Evolutionary conservation across 2,113 vertebrate genomes (phyloP).

Genomic region (Neogale vison): DNA sequence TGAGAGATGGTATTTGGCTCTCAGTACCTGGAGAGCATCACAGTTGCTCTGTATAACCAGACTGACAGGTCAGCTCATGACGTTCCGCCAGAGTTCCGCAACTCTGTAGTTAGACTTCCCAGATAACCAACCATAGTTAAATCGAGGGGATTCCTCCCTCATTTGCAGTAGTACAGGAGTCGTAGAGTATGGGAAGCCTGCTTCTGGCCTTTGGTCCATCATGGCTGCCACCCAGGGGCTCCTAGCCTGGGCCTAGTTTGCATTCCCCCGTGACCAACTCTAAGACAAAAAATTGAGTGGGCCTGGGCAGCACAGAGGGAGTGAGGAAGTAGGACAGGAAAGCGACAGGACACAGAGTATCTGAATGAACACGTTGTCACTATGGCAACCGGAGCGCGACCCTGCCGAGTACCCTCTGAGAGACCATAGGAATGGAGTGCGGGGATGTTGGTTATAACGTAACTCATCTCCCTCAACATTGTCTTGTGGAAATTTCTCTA

Average conservation of each 20-base stretch:
- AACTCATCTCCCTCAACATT: neutral
- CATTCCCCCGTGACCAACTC: neutral
- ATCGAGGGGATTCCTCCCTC: too few species aligned
- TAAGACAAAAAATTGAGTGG: neutral
- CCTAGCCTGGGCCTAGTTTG: neutral
- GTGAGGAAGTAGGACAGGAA: neutral
- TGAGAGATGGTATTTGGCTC: neutral
- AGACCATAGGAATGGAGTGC: neutral
- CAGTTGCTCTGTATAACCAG: neutral
- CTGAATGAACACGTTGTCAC: neutral
- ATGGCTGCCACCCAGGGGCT: neutral
- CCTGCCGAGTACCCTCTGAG: neutral
- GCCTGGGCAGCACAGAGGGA: neutral
- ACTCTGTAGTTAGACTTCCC: neutral
- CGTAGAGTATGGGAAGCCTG: neutral
- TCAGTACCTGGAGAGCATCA: neutral
- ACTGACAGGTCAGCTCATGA: neutral
- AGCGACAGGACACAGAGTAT: neutral
- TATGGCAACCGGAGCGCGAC: accelerated
- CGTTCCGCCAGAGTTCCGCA: neutral
- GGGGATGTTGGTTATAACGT: neutral
- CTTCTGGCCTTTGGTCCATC: neutral
- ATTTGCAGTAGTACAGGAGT: neutral
- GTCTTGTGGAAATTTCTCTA: neutral
- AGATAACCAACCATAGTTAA: neutral